Conservation (phyloP, 2,113 vertebrate genomes). For the Triplophysa tibetana region DNA sequence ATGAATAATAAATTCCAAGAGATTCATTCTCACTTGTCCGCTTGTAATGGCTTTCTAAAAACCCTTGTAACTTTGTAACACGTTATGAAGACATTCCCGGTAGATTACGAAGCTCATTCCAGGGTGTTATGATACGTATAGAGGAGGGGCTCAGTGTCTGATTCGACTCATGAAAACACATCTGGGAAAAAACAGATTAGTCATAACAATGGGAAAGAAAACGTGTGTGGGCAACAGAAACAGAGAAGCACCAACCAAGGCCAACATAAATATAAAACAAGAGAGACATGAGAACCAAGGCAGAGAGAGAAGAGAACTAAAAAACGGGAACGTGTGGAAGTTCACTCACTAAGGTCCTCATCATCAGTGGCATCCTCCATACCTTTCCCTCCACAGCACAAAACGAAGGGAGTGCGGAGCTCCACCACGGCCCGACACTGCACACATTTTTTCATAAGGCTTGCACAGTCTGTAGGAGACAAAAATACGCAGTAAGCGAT, state of each 20-base stretch:
- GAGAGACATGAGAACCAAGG: constrained; percentile 44
- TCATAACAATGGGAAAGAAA: constrained; percentile 43
- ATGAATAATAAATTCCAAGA: neutral
- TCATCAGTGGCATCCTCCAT: constrained; percentile 87
- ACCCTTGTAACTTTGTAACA: neutral
- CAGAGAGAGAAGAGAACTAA: constrained; percentile 43
- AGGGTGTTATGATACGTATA: constrained; percentile 20
- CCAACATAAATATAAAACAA: constrained; percentile 40
- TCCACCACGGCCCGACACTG: constrained; percentile 97
- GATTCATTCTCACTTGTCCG: neutral
- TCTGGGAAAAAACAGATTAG: constrained; percentile 35
- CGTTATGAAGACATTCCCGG: constrained; percentile 22
- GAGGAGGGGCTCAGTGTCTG: neutral
- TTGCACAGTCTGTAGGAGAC: constrained; percentile 87
- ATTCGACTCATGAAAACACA: neutral
- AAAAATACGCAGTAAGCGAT: neutral
- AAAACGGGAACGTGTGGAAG: constrained; percentile 79
- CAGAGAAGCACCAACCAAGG: constrained; percentile 28
- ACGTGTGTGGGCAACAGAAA: constrained; percentile 32
- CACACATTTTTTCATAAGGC: constrained; percentile 98
- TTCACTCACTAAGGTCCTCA: constrained; percentile 94
- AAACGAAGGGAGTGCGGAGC: constrained; percentile 91
- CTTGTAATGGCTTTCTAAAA: neutral
- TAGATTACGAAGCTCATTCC: constrained; percentile 5
- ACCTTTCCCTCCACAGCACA: constrained; percentile 97